These are phyloP conservation scores for Blastobasis lacticolella DNA, from an alignment of 2,888 invertebrate species.

Conservation along the genomic window DNA sequence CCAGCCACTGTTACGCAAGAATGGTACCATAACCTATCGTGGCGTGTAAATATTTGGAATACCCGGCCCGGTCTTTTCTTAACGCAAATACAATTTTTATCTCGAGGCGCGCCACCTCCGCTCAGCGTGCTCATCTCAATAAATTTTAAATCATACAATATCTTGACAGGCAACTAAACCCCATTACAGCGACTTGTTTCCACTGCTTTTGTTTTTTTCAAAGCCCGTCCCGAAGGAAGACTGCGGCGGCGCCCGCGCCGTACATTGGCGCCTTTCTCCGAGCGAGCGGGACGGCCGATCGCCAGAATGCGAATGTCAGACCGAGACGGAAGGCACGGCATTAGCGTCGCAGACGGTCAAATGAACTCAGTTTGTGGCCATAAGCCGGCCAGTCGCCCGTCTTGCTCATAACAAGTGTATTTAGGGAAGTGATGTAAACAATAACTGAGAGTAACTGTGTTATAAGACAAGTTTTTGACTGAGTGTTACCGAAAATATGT, in stretches of 20 bases:
- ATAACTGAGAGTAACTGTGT: slow-evolving; percentile 41
- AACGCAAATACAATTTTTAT: slow-evolving; percentile 18
- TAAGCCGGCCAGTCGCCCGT: slow-evolving; percentile 51
- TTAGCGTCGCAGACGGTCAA: slow-evolving; percentile 56
- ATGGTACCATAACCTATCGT: slow-evolving; percentile 3
- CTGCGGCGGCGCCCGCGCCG: slow-evolving; percentile 59
- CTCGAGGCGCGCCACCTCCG: slow-evolving; percentile 15
- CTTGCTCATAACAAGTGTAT: slow-evolving; percentile 24
- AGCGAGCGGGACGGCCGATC: slow-evolving; percentile 34
- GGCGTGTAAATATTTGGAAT: slow-evolving; percentile 12
- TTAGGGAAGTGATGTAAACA: slow-evolving; percentile 63
- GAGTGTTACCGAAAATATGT: slow-evolving; percentile 43
- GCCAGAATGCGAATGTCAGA: slow-evolving; percentile 10
- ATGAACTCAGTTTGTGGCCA: slow-evolving; percentile 66
- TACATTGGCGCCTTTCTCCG: slow-evolving; percentile 68
- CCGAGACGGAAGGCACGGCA: slow-evolving; percentile 45
- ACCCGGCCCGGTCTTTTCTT: slow-evolving; percentile 9
- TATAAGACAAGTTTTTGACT: slow-evolving; percentile 33
- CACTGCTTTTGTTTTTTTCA: slow-evolving; percentile 62
- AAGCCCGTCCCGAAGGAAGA: slow-evolving; percentile 60
- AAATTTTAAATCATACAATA: slow-evolving; percentile 52
- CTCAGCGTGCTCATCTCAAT: slow-evolving; percentile 31
- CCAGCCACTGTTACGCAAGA: slow-evolving; percentile 6
- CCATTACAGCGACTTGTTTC: slow-evolving; percentile 57
- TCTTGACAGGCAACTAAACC: slow-evolving; percentile 58